Conservation (phyloP, 2,113 vertebrate species). For the Ornithorhynchus anatinus region DNA sequence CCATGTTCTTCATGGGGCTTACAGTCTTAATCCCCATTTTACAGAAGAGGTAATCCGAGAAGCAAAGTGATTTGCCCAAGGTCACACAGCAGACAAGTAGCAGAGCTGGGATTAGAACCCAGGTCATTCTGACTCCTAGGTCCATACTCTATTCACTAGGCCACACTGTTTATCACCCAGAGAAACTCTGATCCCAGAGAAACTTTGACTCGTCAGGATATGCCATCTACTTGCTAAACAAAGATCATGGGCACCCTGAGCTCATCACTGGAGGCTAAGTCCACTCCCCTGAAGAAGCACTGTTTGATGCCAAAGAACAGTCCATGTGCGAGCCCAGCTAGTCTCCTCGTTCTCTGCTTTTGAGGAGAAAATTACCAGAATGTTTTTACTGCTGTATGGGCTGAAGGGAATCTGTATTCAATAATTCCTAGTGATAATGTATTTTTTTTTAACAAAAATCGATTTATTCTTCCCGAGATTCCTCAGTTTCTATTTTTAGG, state of each 20-base stretch:
- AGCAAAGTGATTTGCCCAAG: too few relatives aligned
- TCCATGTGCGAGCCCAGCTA: background rate
- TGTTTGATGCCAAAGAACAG: background rate
- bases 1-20: too few relatives aligned
- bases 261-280: background rate
- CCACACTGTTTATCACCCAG: too few relatives aligned
- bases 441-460: too few relatives aligned
- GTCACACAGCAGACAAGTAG: too few relatives aligned
- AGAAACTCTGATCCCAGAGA: background rate
- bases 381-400: background rate
- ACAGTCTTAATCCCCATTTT: too few relatives aligned
- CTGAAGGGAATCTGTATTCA: background rate
- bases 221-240: background rate
- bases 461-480: too few relatives aligned
- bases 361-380: background rate
- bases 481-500: too few relatives aligned
- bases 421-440: background rate
- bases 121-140: too few relatives aligned
- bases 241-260: background rate
- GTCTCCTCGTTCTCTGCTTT: background rate
- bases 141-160: too few relatives aligned
- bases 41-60: too few relatives aligned
- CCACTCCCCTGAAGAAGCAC: rapidly evolving
- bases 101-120: too few relatives aligned
- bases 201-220: background rate